Conservation (phyloP, 2,888 invertebrate genomes). For the Orgyia antiqua region DNA sequence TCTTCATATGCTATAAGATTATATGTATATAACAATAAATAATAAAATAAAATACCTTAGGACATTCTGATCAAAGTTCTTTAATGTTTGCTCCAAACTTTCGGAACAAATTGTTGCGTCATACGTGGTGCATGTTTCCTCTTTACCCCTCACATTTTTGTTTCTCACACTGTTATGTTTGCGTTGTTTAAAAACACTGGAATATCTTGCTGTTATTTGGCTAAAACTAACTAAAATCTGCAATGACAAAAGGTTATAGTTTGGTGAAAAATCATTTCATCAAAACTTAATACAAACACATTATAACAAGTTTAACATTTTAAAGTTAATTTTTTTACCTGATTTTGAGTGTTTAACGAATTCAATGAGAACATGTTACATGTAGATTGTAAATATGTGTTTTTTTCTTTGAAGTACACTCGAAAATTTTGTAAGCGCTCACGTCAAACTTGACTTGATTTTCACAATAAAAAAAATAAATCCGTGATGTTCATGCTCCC, state of each 20-base stretch:
- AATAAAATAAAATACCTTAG: too few relatives aligned
- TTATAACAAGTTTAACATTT: not conserved
- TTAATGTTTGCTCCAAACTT: constrained; percentile 57
- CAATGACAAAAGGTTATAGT: constrained; percentile 60
- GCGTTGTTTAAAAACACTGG: constrained; percentile 62
- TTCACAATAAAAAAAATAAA: constrained; percentile 36
- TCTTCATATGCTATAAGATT: too few relatives aligned
- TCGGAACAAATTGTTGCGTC: constrained; percentile 60
- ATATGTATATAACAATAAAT: too few relatives aligned
- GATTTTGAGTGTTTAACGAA: constrained; percentile 74
- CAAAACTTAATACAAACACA: constrained; percentile 1
- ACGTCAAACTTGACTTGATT: constrained; percentile 68
- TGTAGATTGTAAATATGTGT: constrained; percentile 58
- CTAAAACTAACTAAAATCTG: constrained; percentile 75
- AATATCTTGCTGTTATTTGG: constrained; percentile 66
- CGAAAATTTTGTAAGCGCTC: constrained; percentile 76
- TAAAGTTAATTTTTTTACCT: constrained; percentile 45
- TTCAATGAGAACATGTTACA: constrained; percentile 79
- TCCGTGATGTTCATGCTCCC: constrained; percentile 37
- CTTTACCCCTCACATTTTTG: constrained; percentile 55
- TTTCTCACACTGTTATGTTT: constrained; percentile 52
- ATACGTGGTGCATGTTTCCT: constrained; percentile 33
- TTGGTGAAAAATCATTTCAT: constrained; percentile 48
- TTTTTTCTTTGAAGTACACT: constrained; percentile 66
- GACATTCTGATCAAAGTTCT: constrained; percentile 65